Evolutionary conservation across 2,888 invertebrate genomes (phyloP).

Genomic region (Tenodera sinensis): DNA sequence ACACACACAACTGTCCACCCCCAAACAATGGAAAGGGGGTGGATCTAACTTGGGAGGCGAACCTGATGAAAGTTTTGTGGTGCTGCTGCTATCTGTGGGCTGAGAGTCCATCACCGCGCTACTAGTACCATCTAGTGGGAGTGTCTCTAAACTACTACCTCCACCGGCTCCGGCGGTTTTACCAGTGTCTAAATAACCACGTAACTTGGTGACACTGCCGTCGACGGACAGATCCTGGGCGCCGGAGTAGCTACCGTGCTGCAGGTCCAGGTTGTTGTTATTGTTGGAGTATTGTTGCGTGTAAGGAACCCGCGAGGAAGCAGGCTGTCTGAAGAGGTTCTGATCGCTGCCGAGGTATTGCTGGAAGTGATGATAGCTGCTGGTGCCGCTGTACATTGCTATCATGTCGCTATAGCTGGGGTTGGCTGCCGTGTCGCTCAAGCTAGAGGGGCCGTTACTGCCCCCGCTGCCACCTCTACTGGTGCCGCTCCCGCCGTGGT

Average conservation of each 20-base stretch:
- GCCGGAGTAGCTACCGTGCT: neutral
- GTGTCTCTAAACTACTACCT: neutral
- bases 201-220: conserved; percentile 4
- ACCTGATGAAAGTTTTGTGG: neutral
- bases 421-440: neutral
- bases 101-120: neutral
- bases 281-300: conserved; percentile 21
- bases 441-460: neutral
- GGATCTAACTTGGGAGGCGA: conserved; percentile 23
- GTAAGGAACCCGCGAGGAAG: neutral
- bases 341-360: conserved; percentile 20
- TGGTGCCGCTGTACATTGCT: conserved; percentile 28
- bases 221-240: conserved; percentile 25
- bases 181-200: neutral
- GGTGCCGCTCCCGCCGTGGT: neutral
- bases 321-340: neutral
- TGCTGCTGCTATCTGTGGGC: neutral
- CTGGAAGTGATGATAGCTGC: conserved; percentile 29
- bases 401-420: conserved; percentile 29
- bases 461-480: neutral
- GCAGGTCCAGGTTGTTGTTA: neutral
- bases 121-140: neutral
- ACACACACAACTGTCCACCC: conserved; percentile 35
- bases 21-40: conserved; percentile 33
- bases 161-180: neutral